Percentiles rank a stretch among this genome's conserved stretches.
Conservation (phyloP, 2,888 invertebrate species). For the Stegana nigrithorax region DNA sequence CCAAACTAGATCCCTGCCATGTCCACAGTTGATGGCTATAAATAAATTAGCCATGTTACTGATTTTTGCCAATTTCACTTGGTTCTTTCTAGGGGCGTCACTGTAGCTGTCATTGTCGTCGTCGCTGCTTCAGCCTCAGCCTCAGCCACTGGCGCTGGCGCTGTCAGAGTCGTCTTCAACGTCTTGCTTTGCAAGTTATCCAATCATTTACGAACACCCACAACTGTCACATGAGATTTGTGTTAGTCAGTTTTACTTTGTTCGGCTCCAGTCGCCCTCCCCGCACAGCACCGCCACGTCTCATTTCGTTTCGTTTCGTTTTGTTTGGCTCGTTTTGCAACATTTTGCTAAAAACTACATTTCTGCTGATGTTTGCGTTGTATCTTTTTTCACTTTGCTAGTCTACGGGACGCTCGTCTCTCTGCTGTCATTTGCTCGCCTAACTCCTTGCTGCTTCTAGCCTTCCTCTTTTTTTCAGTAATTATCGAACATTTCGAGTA, state of each 20-base stretch:
- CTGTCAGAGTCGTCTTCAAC: not conserved
- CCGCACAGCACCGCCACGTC: no score
- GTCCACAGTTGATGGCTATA: constrained; percentile 33
- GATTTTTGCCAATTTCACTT: constrained; percentile 26
- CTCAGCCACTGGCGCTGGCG: not conserved
- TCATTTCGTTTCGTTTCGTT: constrained; percentile 1
- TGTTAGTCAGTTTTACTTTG: constrained; percentile 34
- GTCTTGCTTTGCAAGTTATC: constrained; percentile 20
- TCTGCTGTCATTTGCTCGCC: not conserved
- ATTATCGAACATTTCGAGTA: constrained; percentile 46
- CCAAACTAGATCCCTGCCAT: not conserved
- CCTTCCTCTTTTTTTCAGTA: constrained; percentile 34
- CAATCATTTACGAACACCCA: constrained; percentile 22
- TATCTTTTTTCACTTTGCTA: constrained; percentile 9
- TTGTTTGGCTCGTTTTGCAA: not conserved
- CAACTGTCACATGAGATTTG: constrained; percentile 51
- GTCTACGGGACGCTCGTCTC: not conserved
- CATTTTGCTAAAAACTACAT: constrained; percentile 27
- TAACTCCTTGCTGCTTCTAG: not conserved
- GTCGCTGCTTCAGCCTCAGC: constrained; percentile 32
- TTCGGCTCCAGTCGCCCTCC: constrained; percentile 2
- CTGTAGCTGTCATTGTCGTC: constrained; percentile 46
- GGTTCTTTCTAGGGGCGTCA: not conserved
- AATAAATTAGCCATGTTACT: constrained; percentile 51
- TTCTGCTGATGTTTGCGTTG: constrained; percentile 54